Evolutionary conservation across 2,888 invertebrate species (phyloP).

Genomic region (Eretmocerus hayati): DNA sequence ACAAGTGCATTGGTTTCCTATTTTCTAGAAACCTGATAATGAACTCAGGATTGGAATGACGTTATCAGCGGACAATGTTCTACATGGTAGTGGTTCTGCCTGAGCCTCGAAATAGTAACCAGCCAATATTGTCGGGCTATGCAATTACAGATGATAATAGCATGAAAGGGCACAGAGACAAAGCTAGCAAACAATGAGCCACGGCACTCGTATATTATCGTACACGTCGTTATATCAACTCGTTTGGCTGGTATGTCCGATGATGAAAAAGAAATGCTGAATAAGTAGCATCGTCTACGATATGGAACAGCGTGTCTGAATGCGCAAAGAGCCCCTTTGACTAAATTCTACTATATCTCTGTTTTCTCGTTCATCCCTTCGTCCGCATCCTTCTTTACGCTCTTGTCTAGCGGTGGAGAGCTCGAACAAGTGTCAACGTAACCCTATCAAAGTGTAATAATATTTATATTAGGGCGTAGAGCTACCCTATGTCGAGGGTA

Average conservation of each 20-base stretch:
- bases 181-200: conserved; percentile 2
- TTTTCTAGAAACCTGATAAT: too few species aligned
- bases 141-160: conserved; percentile 8
- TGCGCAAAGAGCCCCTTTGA: neutral
- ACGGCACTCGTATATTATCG: conserved; percentile 5
- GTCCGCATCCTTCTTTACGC: too few species aligned
- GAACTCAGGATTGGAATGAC: too few species aligned
- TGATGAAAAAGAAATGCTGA: conserved; percentile 37
- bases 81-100: too few species aligned
- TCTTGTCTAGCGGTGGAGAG: conserved; percentile 2
- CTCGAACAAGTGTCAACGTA: conserved; percentile 41
- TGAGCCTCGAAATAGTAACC: neutral
- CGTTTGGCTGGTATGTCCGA: conserved; percentile 26
- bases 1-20: too few species aligned
- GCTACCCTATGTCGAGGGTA: too few species aligned
- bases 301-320: neutral
- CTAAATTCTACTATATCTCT: too few species aligned
- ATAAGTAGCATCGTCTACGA: conserved; percentile 13
- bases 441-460: conserved; percentile 48
- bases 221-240: neutral
- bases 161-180: conserved; percentile 7
- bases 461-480: conserved; percentile 45
- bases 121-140: conserved; percentile 1
- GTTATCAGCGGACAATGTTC: too few species aligned
- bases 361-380: too few species aligned